A percentile compares a stretch with the other conserved stretches of the same genome.
Evolutionary conservation across 2,797 vertebrate genomes (phyloP).

Genomic region (Ceryle rudis): DNA sequence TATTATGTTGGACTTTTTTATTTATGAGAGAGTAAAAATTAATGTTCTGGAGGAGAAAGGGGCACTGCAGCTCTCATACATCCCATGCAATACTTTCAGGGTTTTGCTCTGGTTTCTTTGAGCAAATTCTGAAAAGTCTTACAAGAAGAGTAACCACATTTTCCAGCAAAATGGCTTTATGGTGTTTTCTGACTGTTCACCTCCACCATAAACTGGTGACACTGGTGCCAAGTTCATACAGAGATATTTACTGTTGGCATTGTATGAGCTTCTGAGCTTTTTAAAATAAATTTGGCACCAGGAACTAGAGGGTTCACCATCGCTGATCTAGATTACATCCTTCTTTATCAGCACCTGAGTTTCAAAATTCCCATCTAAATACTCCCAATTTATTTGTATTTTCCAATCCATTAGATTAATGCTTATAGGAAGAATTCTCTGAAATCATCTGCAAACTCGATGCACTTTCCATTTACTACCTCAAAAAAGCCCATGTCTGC

Average conservation of each 20-base stretch:
- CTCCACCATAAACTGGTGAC: neutral
- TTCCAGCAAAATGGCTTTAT: neutral
- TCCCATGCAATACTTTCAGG: neutral
- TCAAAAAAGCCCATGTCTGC: neutral
- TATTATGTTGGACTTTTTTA: neutral
- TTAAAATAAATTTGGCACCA: constrained; percentile 8
- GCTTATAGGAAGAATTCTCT: neutral
- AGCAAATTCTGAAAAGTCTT: neutral
- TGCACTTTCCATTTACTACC: neutral
- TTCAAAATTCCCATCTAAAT: constrained; percentile 10
- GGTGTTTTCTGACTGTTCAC: constrained; percentile 12
- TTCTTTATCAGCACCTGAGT: neutral
- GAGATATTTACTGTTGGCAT: constrained; percentile 34
- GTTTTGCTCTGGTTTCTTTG: neutral
- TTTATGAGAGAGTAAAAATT: neutral
- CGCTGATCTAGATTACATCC: neutral
- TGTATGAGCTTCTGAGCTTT: neutral
- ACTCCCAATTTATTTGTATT: neutral
- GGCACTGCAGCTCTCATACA: neutral
- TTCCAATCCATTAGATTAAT: neutral
- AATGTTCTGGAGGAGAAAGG: neutral
- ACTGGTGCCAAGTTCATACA: neutral
- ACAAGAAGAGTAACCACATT: neutral
- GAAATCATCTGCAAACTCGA: neutral
- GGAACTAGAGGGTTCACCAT: neutral